phyloP scores from a whole-genome alignment of 1,140 invertebrate genomes.

The Neelides sp. region DNA sequence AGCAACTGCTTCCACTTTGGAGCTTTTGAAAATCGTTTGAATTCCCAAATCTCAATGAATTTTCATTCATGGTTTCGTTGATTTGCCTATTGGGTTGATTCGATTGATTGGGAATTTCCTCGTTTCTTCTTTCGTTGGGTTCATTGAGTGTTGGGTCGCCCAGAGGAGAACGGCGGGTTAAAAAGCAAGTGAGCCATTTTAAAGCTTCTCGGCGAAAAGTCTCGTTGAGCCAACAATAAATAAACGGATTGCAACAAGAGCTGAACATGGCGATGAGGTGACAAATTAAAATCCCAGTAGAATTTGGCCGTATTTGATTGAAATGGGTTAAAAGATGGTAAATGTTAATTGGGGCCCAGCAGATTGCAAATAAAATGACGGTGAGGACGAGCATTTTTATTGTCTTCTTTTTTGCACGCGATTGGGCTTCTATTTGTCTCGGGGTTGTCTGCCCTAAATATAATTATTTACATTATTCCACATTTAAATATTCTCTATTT shows the following conservation, averaged over 20 bases:
- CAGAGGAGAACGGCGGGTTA: conserved; percentile 14
- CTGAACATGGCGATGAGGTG: conserved; percentile 43
- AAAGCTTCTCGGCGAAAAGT: conserved; percentile 38
- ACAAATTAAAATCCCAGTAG: conserved; percentile 34
- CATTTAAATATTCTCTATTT: not conserved
- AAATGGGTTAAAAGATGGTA: conserved; percentile 39
- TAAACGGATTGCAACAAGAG: conserved; percentile 44
- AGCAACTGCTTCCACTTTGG: no score
- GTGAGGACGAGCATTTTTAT: conserved; percentile 44
- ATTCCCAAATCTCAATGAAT: no score
- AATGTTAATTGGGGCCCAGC: conserved; percentile 42
- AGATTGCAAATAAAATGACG: conserved; percentile 41
- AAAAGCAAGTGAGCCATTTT: conserved; percentile 26
- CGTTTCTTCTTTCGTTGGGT: no score
- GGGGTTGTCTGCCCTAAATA: conserved; percentile 33
- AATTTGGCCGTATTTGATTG: conserved; percentile 34
- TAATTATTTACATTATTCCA: not conserved
- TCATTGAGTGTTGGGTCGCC: no score
- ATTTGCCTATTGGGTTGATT: no score
- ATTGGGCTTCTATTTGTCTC: conserved; percentile 31
- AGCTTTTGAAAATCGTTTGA: no score
- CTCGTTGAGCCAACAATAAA: conserved; percentile 42
- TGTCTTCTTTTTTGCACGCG: conserved; percentile 36
- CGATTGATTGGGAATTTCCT: no score
- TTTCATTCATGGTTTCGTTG: no score